Base-by-base conservation (phyloP, 2,888 invertebrate genomes). In the Cetonia aurata region DNA sequence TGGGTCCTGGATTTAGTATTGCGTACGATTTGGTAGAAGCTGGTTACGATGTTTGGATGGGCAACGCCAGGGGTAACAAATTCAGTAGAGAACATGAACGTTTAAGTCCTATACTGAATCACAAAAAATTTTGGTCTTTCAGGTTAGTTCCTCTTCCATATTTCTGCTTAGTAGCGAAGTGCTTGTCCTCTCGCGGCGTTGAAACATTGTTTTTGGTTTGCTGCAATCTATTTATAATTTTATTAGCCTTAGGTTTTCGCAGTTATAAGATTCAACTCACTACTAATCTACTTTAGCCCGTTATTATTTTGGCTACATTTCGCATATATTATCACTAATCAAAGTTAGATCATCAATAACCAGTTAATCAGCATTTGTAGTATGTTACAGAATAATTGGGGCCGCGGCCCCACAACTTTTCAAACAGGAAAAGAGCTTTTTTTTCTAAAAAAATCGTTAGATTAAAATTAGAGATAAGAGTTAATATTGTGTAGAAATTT, bases 1-100 rank as follows among this genome's bases (percentile, higher is more conserved):
- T 90, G 66, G 91, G 92, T 6, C 90, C 86, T 0, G 80, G 85
- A 37, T 89, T 90, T 79, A 85, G 87, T 71, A 79, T 89, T 6
- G 86, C 79, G 0, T 85, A 81, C 70, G 66, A 82, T 19, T 75
- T 87, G 33, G 83, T 86, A 6, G 85, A 86, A 70, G 78, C 78
- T 19, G 87, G 87, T 12, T 87, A 84, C 72, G 87, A 87, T 65
- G 86, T 87, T 0, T 91, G 89, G 89, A 73, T 91, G 73, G 89
- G 88, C 0, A 91, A 91, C 77, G 81, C 83, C 42, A 83, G 91
- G 50, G 91, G 91, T 3, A 89, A 86, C 77, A 84, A 83, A 0
- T 90, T 88, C 77, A 85, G 86, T 17, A 82, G 82, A 52, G 82
- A 79, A n/a, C 90, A 91, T 76, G 77, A 77, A 0, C 80, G 80